Conservation (phyloP, 2,797 vertebrate genomes). For the Squalus acanthias region DNA sequence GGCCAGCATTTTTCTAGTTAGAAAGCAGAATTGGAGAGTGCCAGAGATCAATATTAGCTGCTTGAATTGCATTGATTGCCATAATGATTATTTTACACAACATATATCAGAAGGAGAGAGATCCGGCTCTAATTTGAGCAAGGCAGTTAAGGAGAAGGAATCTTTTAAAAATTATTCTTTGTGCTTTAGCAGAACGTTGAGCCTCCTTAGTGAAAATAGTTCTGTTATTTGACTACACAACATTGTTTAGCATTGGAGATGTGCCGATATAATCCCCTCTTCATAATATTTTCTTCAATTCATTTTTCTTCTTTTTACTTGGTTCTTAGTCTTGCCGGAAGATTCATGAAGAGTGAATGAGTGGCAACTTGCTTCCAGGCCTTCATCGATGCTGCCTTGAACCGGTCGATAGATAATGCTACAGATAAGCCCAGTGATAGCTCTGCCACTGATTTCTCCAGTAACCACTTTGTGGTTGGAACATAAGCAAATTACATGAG, state of each 20-base stretch:
- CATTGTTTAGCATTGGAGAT: not conserved
- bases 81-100: not conserved
- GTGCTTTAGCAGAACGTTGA: not conserved
- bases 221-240: not conserved
- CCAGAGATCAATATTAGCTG: not conserved
- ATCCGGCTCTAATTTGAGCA: not conserved
- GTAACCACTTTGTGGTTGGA: not conserved
- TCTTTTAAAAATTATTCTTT: not conserved
- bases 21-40: not conserved
- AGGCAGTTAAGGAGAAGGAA: not conserved
- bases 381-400: not conserved
- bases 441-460: not conserved
- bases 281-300: not conserved
- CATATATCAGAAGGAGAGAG: not conserved
- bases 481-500: not conserved
- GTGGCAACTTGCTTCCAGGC: not conserved
- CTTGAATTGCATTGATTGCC: not conserved
- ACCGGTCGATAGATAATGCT: not conserved
- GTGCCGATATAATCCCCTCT: not conserved
- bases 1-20: not conserved
- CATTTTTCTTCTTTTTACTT: not conserved
- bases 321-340: not conserved
- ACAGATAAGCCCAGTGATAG: not conserved
- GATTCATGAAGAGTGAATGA: not conserved
- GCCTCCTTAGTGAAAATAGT: not conserved